Evolutionary conservation across 2,113 vertebrate genomes (phyloP).

Genomic region (Pterocles orientalis): DNA sequence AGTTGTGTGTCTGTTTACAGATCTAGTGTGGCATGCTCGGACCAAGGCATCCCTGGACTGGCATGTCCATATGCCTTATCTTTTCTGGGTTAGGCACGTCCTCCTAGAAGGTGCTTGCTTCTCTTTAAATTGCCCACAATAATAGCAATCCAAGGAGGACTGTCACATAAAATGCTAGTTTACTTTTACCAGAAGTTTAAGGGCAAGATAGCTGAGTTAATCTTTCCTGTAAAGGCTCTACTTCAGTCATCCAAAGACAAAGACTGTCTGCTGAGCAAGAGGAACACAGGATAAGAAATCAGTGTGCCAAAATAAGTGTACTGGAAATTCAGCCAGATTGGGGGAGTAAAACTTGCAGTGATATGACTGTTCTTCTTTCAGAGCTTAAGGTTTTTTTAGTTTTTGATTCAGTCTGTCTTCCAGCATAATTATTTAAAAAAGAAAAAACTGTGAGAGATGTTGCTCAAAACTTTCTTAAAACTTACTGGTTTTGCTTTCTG

Average conservation of each 20-base stretch:
- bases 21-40: not conserved
- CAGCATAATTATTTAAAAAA: not conserved
- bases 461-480: not conserved
- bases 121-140: not conserved
- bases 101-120: not conserved
- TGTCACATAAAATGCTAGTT: not conserved
- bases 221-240: constrained; percentile 10
- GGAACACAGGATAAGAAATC: not conserved
- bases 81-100: not conserved
- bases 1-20: not conserved
- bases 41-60: not conserved
- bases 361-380: not conserved
- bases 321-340: not conserved
- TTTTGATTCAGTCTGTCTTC: not conserved
- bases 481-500: not conserved
- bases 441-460: not conserved
- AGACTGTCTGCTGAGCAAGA: not conserved
- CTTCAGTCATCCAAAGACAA: not conserved
- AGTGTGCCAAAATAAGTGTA: not conserved
- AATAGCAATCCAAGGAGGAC: not conserved
- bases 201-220: not conserved
- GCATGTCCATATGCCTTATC: not conserved
- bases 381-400: not conserved
- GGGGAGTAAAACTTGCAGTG: not conserved
- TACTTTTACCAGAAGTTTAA: not conserved